A percentile compares a stretch with the other conserved stretches of the same genome.
Conservation (phyloP, 2,888 invertebrate species). For the Busseola fusca region DNA sequence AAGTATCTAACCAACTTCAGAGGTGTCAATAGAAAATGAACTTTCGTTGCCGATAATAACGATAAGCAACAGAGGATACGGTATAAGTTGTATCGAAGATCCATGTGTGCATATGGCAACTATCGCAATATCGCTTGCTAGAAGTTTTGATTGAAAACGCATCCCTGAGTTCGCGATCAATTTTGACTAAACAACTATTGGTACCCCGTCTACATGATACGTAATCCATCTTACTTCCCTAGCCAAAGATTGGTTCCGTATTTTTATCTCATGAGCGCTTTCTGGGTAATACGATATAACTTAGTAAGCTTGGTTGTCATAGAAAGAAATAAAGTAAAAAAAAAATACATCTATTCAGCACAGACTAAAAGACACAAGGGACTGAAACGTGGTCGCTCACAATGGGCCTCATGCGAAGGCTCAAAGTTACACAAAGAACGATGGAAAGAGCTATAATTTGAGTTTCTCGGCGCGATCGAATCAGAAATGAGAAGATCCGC, state of each 20-base stretch:
- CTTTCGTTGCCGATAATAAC: not conserved
- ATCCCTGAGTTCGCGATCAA: conserved; percentile 5
- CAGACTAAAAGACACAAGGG: no score
- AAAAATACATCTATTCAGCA: no score
- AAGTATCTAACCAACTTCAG: conserved; percentile 3
- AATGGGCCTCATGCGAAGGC: no score
- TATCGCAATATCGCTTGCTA: conserved; percentile 31
- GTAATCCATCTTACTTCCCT: not conserved
- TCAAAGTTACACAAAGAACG: no score
- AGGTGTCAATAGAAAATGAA: conserved; percentile 16
- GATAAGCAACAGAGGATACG: not conserved
- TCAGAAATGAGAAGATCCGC: no score
- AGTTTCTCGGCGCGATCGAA: no score
- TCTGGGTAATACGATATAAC: no score
- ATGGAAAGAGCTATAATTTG: no score
- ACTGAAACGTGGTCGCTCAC: no score
- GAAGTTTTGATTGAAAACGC: conserved; percentile 32
- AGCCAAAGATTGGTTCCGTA: not conserved
- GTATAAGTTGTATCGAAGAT: not conserved
- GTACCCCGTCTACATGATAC: not conserved
- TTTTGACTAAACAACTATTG: conserved; percentile 8
- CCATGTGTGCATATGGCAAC: conserved; percentile 20
- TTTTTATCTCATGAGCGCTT: not conserved
- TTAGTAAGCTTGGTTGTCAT: no score
- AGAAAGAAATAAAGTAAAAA: no score